Conservation (phyloP, 2,888 invertebrate genomes). For the Napeogenes inachia region DNA sequence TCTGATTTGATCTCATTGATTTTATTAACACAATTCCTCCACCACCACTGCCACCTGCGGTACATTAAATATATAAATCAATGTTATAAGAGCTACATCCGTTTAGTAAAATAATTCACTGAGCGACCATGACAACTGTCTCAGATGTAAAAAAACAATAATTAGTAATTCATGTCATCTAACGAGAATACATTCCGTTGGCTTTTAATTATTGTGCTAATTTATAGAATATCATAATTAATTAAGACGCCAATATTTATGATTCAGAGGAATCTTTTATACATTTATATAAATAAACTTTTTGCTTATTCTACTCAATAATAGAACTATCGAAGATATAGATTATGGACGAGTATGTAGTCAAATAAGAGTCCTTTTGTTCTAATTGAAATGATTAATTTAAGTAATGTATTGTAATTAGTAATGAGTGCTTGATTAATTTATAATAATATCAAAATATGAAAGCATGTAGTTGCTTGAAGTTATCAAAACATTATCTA, state of each 20-base stretch:
- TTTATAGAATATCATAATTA: slow-evolving; percentile 9
- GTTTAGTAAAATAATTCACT: slow-evolving; percentile 41
- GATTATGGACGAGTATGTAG: no score
- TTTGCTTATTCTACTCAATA: no score
- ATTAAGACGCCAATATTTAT: slow-evolving; percentile 8
- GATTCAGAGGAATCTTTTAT: background rate
- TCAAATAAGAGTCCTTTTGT: no score
- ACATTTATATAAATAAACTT: no score
- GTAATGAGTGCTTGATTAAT: no score
- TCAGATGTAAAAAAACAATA: slow-evolving; percentile 14
- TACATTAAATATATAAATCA: slow-evolving; percentile 48
- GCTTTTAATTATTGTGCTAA: slow-evolving; percentile 7
- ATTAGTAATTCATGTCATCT: slow-evolving; percentile 19
- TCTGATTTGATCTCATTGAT: slow-evolving; percentile 26
- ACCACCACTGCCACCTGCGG: slow-evolving; percentile 52
- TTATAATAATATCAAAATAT: background rate
- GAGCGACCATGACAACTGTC: slow-evolving; percentile 15
- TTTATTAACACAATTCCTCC: slow-evolving; percentile 38
- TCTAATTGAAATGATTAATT: no score
- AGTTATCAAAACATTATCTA: no score
- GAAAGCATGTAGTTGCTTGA: background rate
- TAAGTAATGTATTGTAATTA: no score
- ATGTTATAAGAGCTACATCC: slow-evolving; percentile 62
- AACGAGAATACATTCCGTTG: slow-evolving; percentile 14
- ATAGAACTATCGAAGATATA: no score